These are phyloP conservation scores for Paraescarpia echinospica DNA, from an alignment of 1,140 invertebrate species.

Conservation along the genomic window DNA sequence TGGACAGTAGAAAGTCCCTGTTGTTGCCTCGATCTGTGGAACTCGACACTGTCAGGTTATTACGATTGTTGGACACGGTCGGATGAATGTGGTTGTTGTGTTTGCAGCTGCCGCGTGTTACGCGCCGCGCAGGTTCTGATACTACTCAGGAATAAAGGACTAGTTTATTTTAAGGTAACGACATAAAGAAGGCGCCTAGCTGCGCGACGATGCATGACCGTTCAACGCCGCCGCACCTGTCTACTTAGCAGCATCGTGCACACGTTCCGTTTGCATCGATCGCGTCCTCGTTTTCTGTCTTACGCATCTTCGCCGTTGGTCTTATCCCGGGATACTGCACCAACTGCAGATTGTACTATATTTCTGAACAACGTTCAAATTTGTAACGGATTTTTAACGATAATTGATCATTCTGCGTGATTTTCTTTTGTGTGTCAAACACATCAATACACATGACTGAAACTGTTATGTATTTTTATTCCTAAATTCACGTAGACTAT, in stretches of 20 bases:
- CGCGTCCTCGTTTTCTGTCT: neutral
- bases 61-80: neutral
- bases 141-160: neutral
- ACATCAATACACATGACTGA: neutral
- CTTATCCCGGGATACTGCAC: neutral
- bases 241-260: neutral
- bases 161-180: neutral
- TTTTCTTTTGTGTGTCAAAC: neutral
- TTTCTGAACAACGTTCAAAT: neutral
- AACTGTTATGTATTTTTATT: neutral
- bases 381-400: neutral
- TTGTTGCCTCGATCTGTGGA: neutral
- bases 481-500: neutral
- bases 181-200: neutral
- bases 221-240: neutral
- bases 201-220: neutral
- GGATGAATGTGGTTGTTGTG: neutral
- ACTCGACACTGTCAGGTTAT: neutral
- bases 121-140: neutral
- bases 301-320: neutral
- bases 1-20: neutral
- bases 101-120: neutral
- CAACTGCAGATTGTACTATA: neutral
- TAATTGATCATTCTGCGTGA: neutral
- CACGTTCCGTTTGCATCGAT: neutral